A percentile compares a stretch with the other conserved stretches of the same genome.
phyloP scores from a whole-genome alignment of 2,888 invertebrate genomes.

The Tinea trinotella region DNA sequence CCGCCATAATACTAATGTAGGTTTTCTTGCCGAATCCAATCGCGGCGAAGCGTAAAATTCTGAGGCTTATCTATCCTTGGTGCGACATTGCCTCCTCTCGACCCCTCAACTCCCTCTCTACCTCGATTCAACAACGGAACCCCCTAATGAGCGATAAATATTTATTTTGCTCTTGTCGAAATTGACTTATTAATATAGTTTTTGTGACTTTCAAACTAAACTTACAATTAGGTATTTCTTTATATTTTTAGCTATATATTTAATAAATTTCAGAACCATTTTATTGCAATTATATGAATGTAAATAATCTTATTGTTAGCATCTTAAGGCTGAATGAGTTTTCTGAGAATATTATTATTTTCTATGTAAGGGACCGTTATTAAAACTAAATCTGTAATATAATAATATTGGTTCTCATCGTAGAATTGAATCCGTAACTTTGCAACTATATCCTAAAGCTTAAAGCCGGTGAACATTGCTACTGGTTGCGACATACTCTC shows the following conservation, averaged over 20 bases:
- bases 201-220: conserved; percentile 4
- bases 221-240: no score
- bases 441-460: neutral
- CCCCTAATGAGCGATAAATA: conserved; percentile 18
- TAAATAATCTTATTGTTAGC: no score
- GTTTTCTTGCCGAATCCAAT: conserved; percentile 19
- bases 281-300: no score
- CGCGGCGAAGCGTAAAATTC: conserved; percentile 16
- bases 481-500: conserved; percentile 2
- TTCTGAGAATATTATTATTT: no score
- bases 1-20: conserved; percentile 18
- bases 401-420: neutral
- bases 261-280: no score
- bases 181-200: conserved; percentile 17
- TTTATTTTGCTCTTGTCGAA: conserved; percentile 13
- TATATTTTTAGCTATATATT: no score
- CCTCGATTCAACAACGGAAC: conserved; percentile 1
- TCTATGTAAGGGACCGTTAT: no score
- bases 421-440: neutral
- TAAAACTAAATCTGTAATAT: neutral
- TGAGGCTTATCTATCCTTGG: conserved; percentile 16
- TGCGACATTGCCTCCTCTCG: conserved; percentile 12
- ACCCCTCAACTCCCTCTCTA: neutral
- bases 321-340: no score
- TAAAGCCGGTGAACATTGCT: conserved; percentile 5